Conservation (phyloP, 2,888 invertebrate genomes). For the Drosophila meridionalis region DNA sequence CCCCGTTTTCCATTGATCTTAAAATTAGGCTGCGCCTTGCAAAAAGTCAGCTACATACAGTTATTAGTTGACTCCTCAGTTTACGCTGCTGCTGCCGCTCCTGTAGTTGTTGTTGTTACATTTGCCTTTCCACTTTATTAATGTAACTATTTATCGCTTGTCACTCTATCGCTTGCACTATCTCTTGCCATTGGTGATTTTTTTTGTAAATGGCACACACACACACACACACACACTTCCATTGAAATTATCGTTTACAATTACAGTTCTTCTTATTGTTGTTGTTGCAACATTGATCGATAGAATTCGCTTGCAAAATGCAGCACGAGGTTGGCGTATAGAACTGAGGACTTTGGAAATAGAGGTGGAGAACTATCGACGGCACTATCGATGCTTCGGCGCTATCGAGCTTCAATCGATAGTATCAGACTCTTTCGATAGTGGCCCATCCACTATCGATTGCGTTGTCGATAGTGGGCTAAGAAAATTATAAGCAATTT, state of each 20-base stretch:
- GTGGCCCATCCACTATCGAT: too few relatives aligned
- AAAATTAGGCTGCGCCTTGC: too few relatives aligned
- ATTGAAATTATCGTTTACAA: constrained; percentile 14
- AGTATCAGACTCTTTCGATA: too few relatives aligned
- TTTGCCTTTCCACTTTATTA: constrained; percentile 4
- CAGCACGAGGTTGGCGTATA: constrained; percentile 67
- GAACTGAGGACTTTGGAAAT: constrained; percentile 70
- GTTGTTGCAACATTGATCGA: constrained; percentile 24
- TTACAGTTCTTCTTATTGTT: constrained; percentile 9
- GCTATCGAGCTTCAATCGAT: too few relatives aligned
- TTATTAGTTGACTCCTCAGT: background rate
- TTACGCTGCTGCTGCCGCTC: background rate
- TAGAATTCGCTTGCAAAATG: constrained; percentile 51
- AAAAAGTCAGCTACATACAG: background rate
- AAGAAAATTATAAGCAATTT: too few relatives aligned
- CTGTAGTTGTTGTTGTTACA: background rate
- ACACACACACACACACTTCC: constrained; percentile 3
- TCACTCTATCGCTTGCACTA: background rate
- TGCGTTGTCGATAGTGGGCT: too few relatives aligned
- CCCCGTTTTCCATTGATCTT: too few relatives aligned
- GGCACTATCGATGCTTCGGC: too few relatives aligned
- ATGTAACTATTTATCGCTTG: constrained; percentile 4
- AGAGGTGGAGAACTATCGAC: too few relatives aligned
- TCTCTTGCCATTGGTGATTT: background rate
- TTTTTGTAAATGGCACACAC: constrained; percentile 32